phyloP scores from a whole-genome alignment of 2,888 invertebrate species.

The Elegia similella region DNA sequence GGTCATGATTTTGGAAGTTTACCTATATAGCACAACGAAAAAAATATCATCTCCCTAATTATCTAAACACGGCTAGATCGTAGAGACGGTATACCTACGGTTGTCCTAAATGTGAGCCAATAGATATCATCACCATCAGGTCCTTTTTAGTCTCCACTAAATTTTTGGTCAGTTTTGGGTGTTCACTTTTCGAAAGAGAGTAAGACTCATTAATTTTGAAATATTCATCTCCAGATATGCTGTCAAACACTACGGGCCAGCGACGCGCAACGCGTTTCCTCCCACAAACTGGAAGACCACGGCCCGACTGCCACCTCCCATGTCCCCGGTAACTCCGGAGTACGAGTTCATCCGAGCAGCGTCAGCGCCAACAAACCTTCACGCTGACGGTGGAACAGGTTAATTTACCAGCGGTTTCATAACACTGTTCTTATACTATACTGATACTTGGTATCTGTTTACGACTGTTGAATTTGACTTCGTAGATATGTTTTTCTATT shows the following conservation, averaged over 20 bases:
- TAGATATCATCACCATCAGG: too few relatives aligned
- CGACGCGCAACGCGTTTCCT: slow-evolving; percentile 42
- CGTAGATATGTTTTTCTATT: too few relatives aligned
- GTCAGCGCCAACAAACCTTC: slow-evolving; percentile 45
- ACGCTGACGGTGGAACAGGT: slow-evolving; percentile 60
- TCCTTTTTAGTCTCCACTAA: too few relatives aligned
- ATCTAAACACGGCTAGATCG: too few relatives aligned
- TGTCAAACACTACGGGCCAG: slow-evolving; percentile 53
- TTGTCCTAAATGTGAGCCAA: too few relatives aligned
- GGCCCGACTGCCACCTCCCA: slow-evolving; percentile 37
- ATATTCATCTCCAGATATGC: slow-evolving; percentile 47
- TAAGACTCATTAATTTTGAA: neutral
- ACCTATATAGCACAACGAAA: too few relatives aligned
- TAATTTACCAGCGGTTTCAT: slow-evolving; percentile 46
- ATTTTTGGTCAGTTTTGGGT: too few relatives aligned
- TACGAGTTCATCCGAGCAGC: slow-evolving; percentile 64
- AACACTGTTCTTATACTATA: slow-evolving; percentile 39
- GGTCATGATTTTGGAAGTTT: slow-evolving; percentile 61
- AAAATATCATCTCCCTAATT: too few relatives aligned
- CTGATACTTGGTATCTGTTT: slow-evolving; percentile 1
- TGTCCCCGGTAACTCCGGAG: slow-evolving; percentile 44
- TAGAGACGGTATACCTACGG: too few relatives aligned
- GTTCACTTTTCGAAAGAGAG: too few relatives aligned
- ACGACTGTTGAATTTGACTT: too few relatives aligned
- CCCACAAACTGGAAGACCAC: slow-evolving; percentile 56